Base-by-base conservation (phyloP, 2,888 invertebrate genomes). In the Chromoteleia sp. region DNA sequence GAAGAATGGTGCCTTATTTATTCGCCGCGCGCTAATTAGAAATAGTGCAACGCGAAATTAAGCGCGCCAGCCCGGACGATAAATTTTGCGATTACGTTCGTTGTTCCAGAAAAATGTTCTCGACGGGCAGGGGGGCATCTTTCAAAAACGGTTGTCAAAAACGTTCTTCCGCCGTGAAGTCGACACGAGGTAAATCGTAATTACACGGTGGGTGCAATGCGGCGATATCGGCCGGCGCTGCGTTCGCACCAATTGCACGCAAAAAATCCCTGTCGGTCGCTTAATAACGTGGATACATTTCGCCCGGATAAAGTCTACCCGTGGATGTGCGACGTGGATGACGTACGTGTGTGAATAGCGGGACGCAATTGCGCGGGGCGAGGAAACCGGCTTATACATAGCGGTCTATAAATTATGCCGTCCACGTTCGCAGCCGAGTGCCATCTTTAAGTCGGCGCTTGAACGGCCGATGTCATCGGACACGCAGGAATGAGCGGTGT, bases 391-490 rank as follows among this genome's bases (percentile, higher is more conserved):
- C 19, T 65, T 87, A 88, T 87, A 88, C 88, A 88, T 87, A 87
- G 87, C 83, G 81, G 84, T 81, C 84, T 85, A 86, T 89, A 89
- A 89, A 88, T 88, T 86, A 87, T 88, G 84, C 87, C 83, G 82
- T 83, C 75, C 88, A 83, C 87, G 87, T 88, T 85, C 82, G 77
- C 85, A 84, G 82, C 80, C 86, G 85, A 85, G 84, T 85, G 86
- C 83, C 85, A 84, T 87, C 87, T 85, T 86, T 85, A 84, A 86
- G 84, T 25, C 41, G 2, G 2, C 6, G 17, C 12, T 19, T 3
- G 33, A 17, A 33, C 19, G 14, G 7, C 33, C 33, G 33, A 33
- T 63, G 61, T 63, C 59, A 36, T 50, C 56, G 39, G 12, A 30
- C n/a, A 19, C 56, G 36, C n/a, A n/a, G 77, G 30, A 15, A 65